phyloP scores from a whole-genome alignment of 53 echinoderm and acorn worm genomes.

The Echinarachnius parma region DNA sequence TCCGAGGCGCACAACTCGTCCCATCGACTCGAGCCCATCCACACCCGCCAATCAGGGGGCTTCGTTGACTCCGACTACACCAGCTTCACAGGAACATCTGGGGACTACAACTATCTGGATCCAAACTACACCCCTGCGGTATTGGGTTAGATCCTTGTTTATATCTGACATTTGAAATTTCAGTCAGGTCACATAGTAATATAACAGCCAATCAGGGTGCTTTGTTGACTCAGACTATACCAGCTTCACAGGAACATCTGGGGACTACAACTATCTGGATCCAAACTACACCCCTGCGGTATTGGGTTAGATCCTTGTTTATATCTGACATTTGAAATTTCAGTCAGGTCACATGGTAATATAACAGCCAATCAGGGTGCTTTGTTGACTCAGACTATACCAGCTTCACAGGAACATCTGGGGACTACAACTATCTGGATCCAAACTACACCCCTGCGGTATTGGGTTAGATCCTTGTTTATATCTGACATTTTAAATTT shows the following conservation, averaged over 20 bases:
- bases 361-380: conserved; percentile 54
- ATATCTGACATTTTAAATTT: too few species aligned
- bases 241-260: conserved; percentile 66
- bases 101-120: conserved; percentile 96
- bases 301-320: background rate
- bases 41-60: conserved; percentile 51
- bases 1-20: conserved; percentile 55
- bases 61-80: conserved; percentile 95
- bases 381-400: conserved; percentile 94
- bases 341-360: too few species aligned
- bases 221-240: conserved; percentile 94
- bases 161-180: too few species aligned
- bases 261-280: conserved; percentile 96
- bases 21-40: conserved; percentile 80
- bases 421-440: conserved; percentile 96
- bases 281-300: conserved; percentile 82
- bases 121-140: conserved; percentile 82
- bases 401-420: conserved; percentile 66
- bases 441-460: conserved; percentile 82
- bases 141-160: background rate
- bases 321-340: too few species aligned
- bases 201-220: conserved; percentile 54
- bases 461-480: background rate
- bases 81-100: conserved; percentile 66
- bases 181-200: too few species aligned